Evolutionary conservation across 1,140 invertebrate species (phyloP).

Genomic region (Chionoecetes opilio): DNA sequence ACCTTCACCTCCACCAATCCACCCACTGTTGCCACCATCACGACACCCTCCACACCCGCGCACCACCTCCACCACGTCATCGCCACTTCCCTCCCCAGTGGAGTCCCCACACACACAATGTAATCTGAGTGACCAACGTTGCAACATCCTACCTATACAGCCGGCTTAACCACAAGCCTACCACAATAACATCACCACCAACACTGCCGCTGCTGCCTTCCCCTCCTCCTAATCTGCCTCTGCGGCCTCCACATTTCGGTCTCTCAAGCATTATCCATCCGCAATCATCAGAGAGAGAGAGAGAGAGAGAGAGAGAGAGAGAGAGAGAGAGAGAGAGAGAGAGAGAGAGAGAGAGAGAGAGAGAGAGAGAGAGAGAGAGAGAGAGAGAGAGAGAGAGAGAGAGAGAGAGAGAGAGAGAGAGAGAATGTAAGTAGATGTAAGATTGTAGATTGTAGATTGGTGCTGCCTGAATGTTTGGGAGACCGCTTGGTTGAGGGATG

Average conservation of each 20-base stretch:
- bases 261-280: not conserved
- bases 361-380: constrained; percentile 46
- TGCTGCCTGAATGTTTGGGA: too few relatives aligned
- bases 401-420: constrained; percentile 49
- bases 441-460: too few relatives aligned
- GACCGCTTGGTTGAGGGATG: too few relatives aligned
- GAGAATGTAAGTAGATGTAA: too few relatives aligned
- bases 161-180: not conserved
- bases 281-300: not conserved
- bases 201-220: not conserved
- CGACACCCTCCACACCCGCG: not conserved
- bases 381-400: constrained; percentile 61
- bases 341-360: constrained; percentile 46
- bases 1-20: not conserved
- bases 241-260: not conserved
- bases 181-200: not conserved
- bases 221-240: not conserved
- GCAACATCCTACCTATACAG: not conserved
- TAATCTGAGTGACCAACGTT: not conserved
- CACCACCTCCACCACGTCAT: not conserved
- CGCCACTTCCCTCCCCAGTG: not conserved
- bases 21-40: not conserved
- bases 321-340: constrained; percentile 54
- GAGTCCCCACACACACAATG: not conserved
- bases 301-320: constrained; percentile 40